Conservation (phyloP, 2,888 invertebrate genomes). For the Taphrorychus bicolor region DNA sequence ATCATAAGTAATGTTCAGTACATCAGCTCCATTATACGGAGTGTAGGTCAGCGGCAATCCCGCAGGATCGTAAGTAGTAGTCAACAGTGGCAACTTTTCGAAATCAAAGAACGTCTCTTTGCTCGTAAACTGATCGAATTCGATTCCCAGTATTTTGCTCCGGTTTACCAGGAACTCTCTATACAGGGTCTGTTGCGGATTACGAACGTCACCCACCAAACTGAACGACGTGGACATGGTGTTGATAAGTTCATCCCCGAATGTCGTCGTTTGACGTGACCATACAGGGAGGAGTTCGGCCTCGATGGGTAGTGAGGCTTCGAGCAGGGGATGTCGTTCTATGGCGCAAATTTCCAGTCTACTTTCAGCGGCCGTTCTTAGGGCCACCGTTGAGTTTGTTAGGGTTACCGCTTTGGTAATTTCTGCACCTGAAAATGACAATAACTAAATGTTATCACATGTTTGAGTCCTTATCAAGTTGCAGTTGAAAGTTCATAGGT, state of each 20-base stretch:
- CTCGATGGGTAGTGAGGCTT: conserved; percentile 85
- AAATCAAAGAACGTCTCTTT: conserved; percentile 90
- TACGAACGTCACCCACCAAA: conserved; percentile 84
- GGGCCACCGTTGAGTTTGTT: conserved; percentile 79
- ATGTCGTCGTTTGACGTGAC: conserved; percentile 81
- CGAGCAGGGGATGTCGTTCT: conserved; percentile 81
- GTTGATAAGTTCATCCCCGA: conserved; percentile 73
- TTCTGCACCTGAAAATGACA: conserved; percentile 63
- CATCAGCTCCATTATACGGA: conserved; percentile 79
- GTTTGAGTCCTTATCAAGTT: neutral
- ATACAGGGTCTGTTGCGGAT: conserved; percentile 83
- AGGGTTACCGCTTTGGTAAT: conserved; percentile 78
- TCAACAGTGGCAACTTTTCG: conserved; percentile 81
- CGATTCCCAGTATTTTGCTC: conserved; percentile 86
- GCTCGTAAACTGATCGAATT: conserved; percentile 91
- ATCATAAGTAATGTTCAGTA: conserved; percentile 89
- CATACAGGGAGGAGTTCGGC: conserved; percentile 91
- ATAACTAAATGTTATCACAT: neutral
- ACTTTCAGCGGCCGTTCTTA: conserved; percentile 77
- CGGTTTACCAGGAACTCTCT: conserved; percentile 86
- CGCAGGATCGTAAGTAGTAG: conserved; percentile 87
- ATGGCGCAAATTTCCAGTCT: conserved; percentile 78
- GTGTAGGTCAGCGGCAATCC: conserved; percentile 88
- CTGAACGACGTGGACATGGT: conserved; percentile 81
- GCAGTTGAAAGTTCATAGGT: neutral